Evolutionary conservation across 92 coral and sea anemone genomes (phyloP).

Genomic region (Phenganax stokvisi): DNA sequence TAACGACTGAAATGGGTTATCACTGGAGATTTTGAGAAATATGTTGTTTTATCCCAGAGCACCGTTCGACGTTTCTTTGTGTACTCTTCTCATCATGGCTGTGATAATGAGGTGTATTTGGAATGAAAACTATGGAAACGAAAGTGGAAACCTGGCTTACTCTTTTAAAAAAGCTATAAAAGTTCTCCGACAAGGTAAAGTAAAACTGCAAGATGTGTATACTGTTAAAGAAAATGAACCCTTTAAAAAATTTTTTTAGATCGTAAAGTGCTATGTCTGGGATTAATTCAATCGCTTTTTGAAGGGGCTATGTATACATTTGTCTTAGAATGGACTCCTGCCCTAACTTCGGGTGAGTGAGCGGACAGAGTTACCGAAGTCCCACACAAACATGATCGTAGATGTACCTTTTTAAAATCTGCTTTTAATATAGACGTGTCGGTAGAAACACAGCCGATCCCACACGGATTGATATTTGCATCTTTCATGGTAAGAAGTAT

Average conservation of each 20-base stretch:
- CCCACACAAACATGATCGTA: background rate
- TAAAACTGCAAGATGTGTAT: background rate
- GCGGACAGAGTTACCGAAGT: background rate
- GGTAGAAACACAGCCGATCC: constrained; percentile 59
- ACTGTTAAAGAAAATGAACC: too few relatives aligned
- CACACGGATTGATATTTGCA: constrained; percentile 95
- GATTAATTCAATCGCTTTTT: constrained; percentile 85
- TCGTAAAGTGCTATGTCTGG: constrained; percentile 71
- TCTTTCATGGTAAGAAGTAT: constrained; percentile 61
- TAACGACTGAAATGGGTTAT: background rate
- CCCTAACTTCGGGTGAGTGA: constrained; percentile 73
- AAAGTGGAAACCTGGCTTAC: constrained; percentile 46
- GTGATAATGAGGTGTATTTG: constrained; percentile 58
- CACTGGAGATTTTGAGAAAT: too few relatives aligned
- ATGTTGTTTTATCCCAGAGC: constrained; percentile 51
- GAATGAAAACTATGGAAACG: constrained; percentile 90
- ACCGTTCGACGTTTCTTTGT: constrained; percentile 67
- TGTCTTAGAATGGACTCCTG: constrained; percentile 97
- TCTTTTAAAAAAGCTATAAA: constrained; percentile 56
- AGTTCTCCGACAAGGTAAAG: constrained; percentile 64
- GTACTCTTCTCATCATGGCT: constrained; percentile 51
- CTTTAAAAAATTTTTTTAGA: constrained; percentile 41
- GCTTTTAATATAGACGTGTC: constrained; percentile 42
- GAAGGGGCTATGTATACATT: constrained; percentile 96
- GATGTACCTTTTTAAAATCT: too few relatives aligned